phyloP scores from a whole-genome alignment of 2,888 invertebrate genomes.

The Phaonia tiefii region DNA sequence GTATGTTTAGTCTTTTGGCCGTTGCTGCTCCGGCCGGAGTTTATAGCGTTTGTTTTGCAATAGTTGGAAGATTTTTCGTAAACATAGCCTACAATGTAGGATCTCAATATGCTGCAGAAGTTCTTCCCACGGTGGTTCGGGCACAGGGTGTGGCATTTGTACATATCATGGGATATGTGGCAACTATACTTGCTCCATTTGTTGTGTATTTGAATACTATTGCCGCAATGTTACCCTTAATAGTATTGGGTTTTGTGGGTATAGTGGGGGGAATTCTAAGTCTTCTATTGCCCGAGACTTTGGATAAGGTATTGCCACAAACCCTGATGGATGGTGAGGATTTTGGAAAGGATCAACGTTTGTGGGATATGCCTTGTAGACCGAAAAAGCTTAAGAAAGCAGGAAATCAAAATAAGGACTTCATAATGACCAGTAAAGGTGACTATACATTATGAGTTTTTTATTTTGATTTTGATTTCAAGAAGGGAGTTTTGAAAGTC shows the following conservation, averaged over 20 bases:
- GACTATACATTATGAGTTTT: too few relatives aligned
- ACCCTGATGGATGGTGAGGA: slow-evolving; percentile 90
- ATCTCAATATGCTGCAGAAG: slow-evolving; percentile 92
- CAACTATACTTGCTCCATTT: slow-evolving; percentile 91
- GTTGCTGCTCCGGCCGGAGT: slow-evolving; percentile 87
- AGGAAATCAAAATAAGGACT: background rate
- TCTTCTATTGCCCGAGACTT: slow-evolving; percentile 89
- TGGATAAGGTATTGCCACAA: slow-evolving; percentile 90
- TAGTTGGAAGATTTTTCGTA: slow-evolving; percentile 91
- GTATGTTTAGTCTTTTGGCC: slow-evolving; percentile 89
- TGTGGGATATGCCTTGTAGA: slow-evolving; percentile 89
- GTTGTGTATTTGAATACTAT: slow-evolving; percentile 83
- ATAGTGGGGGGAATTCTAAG: slow-evolving; percentile 87
- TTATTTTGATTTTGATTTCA: too few relatives aligned
- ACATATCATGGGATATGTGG: slow-evolving; percentile 93
- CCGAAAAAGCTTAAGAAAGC: slow-evolving; percentile 81
- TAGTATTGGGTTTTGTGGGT: slow-evolving; percentile 87
- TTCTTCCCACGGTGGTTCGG: slow-evolving; percentile 92
- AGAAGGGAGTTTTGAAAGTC: too few relatives aligned
- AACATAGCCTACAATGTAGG: slow-evolving; percentile 95
- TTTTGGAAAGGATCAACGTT: slow-evolving; percentile 87
- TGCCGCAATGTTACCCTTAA: slow-evolving; percentile 85
- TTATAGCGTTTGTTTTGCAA: slow-evolving; percentile 88
- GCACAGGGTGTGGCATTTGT: slow-evolving; percentile 93
- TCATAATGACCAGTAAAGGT: too few relatives aligned